Percentiles rank a stretch among this genome's conserved stretches.
Conservation (phyloP, 2,113 vertebrate species). For the Bolborhynchus lineola region DNA sequence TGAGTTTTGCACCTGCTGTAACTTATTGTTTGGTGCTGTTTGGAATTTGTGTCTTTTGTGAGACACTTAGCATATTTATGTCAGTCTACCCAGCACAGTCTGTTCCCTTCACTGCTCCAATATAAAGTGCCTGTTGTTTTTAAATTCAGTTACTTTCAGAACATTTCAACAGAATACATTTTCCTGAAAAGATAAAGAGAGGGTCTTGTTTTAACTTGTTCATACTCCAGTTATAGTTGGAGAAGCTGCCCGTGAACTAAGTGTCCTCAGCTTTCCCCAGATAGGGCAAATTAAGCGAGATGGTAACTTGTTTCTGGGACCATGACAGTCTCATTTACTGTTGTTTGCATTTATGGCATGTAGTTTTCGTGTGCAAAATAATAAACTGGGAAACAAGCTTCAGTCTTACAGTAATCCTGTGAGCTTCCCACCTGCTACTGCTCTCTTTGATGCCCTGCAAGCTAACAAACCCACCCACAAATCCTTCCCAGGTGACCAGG, state of each 20-base stretch:
- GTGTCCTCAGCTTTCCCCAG: background rate
- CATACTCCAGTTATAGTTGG: background rate
- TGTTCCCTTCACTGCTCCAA: background rate
- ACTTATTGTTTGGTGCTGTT: background rate
- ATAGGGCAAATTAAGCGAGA: background rate
- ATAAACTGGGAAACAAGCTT: background rate
- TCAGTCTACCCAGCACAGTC: background rate
- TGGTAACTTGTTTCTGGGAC: background rate
- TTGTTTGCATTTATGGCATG: background rate
- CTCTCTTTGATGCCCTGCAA: too few relatives aligned
- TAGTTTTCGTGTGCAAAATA: background rate
- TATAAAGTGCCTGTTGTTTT: background rate
- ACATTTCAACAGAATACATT: background rate
- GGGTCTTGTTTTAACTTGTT: background rate
- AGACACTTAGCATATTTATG: background rate
- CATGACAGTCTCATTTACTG: rapidly evolving
- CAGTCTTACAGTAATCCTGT: background rate
- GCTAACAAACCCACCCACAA: background rate
- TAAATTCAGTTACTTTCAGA: background rate
- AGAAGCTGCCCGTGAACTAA: background rate
- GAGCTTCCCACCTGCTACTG: background rate
- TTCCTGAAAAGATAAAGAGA: background rate
- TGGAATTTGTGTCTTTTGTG: background rate
- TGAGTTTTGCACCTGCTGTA: background rate
- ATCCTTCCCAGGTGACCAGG: background rate